A percentile compares a stretch with the other conserved stretches of the same genome.
These are phyloP conservation scores for Neotoxoptera formosana DNA, from an alignment of 1,140 invertebrate genomes.

Conservation along the genomic window DNA sequence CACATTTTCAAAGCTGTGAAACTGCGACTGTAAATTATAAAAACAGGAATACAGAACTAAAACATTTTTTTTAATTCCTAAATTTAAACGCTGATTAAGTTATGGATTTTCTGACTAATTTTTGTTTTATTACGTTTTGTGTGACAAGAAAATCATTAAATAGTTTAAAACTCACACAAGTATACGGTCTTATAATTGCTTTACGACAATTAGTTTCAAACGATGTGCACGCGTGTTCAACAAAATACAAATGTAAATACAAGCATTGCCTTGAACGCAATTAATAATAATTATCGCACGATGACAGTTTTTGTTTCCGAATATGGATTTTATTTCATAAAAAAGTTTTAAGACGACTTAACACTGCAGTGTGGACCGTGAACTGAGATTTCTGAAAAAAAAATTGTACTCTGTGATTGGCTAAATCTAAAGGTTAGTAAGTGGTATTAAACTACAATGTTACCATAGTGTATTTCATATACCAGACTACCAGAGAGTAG, in stretches of 20 bases:
- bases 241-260: background rate
- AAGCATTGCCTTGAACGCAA: background rate
- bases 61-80: background rate
- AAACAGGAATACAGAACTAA: background rate
- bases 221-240: background rate
- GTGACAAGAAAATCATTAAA: background rate
- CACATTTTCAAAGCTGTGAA: no score
- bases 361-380: no score
- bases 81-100: background rate
- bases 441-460: no score
- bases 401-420: no score
- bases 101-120: background rate
- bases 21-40: background rate
- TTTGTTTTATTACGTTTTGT: background rate
- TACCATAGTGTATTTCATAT: no score
- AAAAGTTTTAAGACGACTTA: background rate
- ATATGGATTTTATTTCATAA: background rate
- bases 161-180: background rate
- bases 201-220: background rate
- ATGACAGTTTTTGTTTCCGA: background rate
- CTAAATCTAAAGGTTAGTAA: no score
- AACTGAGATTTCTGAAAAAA: no score
- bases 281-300: background rate
- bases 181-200: background rate
- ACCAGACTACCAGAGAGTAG: no score